phyloP scores from a whole-genome alignment of 2,888 invertebrate species.

The Lasioglossum oenotherae region DNA sequence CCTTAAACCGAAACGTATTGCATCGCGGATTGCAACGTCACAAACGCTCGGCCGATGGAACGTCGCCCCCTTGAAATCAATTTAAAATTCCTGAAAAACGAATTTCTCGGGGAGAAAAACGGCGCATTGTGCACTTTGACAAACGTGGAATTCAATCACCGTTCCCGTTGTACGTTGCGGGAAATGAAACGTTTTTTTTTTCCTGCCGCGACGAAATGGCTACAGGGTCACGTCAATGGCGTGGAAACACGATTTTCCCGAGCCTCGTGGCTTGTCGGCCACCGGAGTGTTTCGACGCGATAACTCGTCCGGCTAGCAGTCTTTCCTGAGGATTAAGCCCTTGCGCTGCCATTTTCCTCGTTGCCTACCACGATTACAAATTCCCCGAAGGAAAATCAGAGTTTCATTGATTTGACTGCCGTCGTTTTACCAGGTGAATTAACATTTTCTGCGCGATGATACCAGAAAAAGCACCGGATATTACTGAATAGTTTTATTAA shows the following conservation, averaged over 20 bases:
- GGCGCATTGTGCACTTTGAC: constrained; percentile 50
- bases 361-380: neutral
- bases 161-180: constrained; percentile 39
- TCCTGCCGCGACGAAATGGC: constrained; percentile 33
- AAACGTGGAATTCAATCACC: constrained; percentile 57
- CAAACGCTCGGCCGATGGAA: constrained; percentile 30
- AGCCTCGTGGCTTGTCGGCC: neutral
- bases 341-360: neutral
- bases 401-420: neutral
- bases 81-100: constrained; percentile 30
- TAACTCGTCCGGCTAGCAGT: neutral
- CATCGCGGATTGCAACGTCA: neutral
- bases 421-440: too few species aligned
- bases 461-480: too few species aligned
- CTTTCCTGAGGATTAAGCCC: neutral
- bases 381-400: neutral
- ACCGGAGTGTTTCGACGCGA: neutral
- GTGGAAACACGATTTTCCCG: constrained; percentile 18
- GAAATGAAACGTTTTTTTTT: constrained; percentile 41
- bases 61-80: constrained; percentile 18
- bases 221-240: constrained; percentile 40
- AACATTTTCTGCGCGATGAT: too few species aligned
- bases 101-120: constrained; percentile 39
- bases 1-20: constrained; percentile 1
- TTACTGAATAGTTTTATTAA: too few species aligned